Percentiles rank a stretch among this genome's conserved stretches.
Evolutionary conservation across 1,140 invertebrate genomes (phyloP).

Genomic region (Formica selysi): DNA sequence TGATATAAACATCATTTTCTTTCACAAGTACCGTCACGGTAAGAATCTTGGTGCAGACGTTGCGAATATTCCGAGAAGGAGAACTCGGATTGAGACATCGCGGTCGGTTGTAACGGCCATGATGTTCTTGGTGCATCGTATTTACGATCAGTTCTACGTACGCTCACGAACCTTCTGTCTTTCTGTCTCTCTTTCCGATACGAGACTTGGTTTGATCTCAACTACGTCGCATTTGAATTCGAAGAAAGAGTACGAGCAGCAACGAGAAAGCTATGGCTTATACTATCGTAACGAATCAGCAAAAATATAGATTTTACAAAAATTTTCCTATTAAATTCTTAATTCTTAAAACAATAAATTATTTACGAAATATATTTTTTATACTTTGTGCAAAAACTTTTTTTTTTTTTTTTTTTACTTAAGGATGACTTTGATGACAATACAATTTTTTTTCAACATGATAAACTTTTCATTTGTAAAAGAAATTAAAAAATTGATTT

Average conservation of each 20-base stretch:
- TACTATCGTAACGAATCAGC: constrained; percentile 68
- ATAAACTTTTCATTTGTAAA: not conserved
- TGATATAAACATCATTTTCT: constrained; percentile 21
- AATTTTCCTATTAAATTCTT: not conserved
- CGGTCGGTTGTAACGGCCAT: constrained; percentile 69
- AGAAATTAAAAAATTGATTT: not conserved
- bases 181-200: constrained; percentile 10
- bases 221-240: constrained; percentile 78
- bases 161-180: constrained; percentile 54
- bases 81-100: constrained; percentile 74
- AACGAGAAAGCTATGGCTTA: constrained; percentile 63
- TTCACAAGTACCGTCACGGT: not conserved
- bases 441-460: not conserved
- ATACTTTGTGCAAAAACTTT: not conserved
- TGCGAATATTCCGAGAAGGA: constrained; percentile 51
- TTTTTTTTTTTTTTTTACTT: not conserved
- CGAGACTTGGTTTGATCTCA: constrained; percentile 15
- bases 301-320: not conserved
- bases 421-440: not conserved
- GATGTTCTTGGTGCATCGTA: constrained; percentile 73
- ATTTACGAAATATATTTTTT: not conserved
- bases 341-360: not conserved
- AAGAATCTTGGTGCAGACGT: constrained; percentile 56
- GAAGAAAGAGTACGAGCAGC: constrained; percentile 74
- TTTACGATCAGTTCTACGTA: constrained; percentile 73